Percentiles rank a stretch among this genome's conserved stretches.
Conservation (phyloP, 2,113 vertebrate genomes). For the Caranx ignobilis region DNA sequence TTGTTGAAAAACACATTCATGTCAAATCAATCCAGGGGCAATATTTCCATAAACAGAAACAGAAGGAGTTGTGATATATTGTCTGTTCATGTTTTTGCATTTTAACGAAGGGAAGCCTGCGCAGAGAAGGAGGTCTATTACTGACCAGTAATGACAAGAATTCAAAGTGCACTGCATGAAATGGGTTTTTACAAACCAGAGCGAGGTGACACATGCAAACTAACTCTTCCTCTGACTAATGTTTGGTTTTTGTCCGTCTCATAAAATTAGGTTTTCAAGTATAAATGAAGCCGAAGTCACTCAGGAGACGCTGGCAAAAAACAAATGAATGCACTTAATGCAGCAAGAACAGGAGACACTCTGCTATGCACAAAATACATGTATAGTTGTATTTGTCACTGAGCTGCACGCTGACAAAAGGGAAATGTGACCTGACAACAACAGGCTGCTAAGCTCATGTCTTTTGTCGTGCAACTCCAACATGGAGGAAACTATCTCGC, state of each 20-base stretch:
- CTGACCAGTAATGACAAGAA: not conserved
- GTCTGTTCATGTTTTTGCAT: conserved; percentile 20
- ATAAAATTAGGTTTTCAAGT: not conserved
- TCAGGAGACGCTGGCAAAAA: too few species aligned
- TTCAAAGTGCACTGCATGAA: conserved; percentile 27
- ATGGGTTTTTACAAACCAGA: conserved; percentile 33
- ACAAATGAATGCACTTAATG: too few species aligned
- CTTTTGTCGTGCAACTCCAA: too few species aligned
- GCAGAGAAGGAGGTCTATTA: not conserved
- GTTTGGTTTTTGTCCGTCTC: not conserved
- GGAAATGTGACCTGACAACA: too few species aligned
- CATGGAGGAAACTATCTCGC: too few species aligned
- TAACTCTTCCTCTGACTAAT: not conserved
- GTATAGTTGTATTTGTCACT: too few species aligned
- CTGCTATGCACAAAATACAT: too few species aligned
- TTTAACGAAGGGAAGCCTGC: conserved; percentile 11
- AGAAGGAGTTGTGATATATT: not conserved
- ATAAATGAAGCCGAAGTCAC: not conserved
- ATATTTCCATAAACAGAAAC: conserved; percentile 27
- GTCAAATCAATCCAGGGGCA: conserved; percentile 8
- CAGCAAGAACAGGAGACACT: too few species aligned
- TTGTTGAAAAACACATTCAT: not conserved
- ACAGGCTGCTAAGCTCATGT: too few species aligned
- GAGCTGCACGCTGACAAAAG: too few species aligned
- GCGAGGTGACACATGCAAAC: not conserved